Evolutionary conservation across 1,140 invertebrate genomes (phyloP).

Genomic region (Melipona quadrifasciata): DNA sequence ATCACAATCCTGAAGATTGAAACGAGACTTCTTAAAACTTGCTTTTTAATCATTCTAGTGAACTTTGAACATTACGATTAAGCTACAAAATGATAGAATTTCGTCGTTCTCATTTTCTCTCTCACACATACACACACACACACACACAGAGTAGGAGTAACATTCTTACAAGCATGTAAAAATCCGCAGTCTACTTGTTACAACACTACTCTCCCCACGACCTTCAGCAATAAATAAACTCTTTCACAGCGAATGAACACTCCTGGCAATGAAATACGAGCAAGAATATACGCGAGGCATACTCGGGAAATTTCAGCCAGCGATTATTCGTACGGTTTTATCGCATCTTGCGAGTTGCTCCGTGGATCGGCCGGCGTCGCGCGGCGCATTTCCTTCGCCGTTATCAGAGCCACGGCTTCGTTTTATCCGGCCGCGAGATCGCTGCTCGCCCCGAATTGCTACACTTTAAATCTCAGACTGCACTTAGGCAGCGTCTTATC

Average conservation of each 20-base stretch:
- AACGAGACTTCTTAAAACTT: too few relatives aligned
- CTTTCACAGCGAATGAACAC: background rate
- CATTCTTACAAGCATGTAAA: too few relatives aligned
- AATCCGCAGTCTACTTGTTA: too few relatives aligned
- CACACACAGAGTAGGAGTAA: too few relatives aligned
- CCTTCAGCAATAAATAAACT: background rate
- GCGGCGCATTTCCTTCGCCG: background rate
- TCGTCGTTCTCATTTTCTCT: too few relatives aligned
- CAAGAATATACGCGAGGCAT: background rate
- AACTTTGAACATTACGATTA: too few relatives aligned
- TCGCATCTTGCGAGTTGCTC: slow-evolving; percentile 2
- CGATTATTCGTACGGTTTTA: slow-evolving; percentile 22
- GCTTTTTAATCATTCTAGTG: too few relatives aligned
- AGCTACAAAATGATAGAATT: too few relatives aligned
- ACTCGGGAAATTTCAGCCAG: background rate
- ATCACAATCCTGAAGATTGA: too few relatives aligned
- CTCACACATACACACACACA: too few relatives aligned
- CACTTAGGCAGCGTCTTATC: slow-evolving; percentile 23
- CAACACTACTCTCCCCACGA: background rate
- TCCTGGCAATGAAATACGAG: background rate
- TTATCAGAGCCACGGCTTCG: slow-evolving; percentile 30
- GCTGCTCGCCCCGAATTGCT: slow-evolving; percentile 25
- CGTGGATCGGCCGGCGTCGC: slow-evolving; percentile 6
- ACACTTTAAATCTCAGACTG: slow-evolving; percentile 35
- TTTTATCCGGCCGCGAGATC: slow-evolving; percentile 34